phyloP scores from a whole-genome alignment of 2,888 invertebrate genomes.

The Caenorhabditis sp. region DNA sequence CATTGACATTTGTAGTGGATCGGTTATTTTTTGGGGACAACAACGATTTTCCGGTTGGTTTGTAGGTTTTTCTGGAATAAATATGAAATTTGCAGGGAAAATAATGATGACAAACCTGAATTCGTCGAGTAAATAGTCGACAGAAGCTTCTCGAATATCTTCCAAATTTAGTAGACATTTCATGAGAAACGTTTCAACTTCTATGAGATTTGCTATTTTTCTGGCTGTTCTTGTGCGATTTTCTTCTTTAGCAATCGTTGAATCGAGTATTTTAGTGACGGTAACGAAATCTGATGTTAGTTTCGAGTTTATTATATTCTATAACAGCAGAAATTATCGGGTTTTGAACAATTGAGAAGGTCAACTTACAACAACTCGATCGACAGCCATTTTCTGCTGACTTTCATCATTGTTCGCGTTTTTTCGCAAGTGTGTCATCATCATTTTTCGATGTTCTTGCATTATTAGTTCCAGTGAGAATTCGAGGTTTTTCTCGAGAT shows the following conservation, averaged over 20 bases:
- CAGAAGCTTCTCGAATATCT: background rate
- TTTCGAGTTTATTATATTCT: background rate
- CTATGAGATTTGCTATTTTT: background rate
- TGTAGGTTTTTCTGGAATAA: no score
- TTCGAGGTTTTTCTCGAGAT: background rate
- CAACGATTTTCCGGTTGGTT: no score
- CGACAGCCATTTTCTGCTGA: background rate
- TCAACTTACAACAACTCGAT: background rate
- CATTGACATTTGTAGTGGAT: no score
- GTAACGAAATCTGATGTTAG: background rate
- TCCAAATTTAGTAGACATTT: background rate
- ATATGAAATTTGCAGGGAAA: no score
- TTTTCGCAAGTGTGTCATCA: slow-evolving; percentile 5
- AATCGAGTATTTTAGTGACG: background rate
- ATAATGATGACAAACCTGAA: background rate
- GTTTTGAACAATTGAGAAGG: no score
- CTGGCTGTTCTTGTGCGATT: background rate
- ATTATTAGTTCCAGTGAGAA: slow-evolving; percentile 22
- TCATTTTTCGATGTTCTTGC: slow-evolving; percentile 34
- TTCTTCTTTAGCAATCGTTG: background rate
- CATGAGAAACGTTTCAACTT: background rate
- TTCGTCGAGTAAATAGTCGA: background rate
- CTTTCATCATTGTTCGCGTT: background rate
- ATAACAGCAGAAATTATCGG: no score
- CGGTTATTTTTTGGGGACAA: no score